phyloP scores from a whole-genome alignment of 2,888 invertebrate species.

The Augochlorella aurata region DNA sequence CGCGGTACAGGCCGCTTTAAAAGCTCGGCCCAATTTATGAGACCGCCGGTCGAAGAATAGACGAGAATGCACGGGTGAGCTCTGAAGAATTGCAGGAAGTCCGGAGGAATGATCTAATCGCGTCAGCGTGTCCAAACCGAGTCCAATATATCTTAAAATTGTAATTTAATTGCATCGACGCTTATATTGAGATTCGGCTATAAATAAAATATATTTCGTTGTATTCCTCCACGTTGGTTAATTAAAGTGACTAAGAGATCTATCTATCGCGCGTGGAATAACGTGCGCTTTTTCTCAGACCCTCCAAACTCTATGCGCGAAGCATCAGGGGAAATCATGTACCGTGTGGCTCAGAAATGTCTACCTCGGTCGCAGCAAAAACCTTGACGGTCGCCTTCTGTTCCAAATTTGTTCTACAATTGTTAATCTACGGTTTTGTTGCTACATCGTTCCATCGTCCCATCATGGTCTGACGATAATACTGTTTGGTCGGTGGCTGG shows the following conservation, averaged over 20 bases:
- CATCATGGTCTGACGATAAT: too few species aligned
- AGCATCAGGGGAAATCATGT: conserved; percentile 3
- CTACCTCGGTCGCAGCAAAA: background rate
- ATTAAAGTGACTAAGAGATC: background rate
- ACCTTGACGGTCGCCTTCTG: background rate
- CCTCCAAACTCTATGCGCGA: background rate
- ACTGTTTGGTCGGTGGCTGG: too few species aligned
- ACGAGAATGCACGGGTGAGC: background rate
- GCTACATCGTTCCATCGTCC: background rate
- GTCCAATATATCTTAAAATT: too few species aligned
- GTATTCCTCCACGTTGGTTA: too few species aligned
- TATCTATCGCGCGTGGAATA: background rate
- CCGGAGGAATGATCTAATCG: background rate
- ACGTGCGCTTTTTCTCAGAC: background rate
- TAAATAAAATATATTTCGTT: too few species aligned
- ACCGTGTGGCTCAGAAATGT: background rate
- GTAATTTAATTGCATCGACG: too few species aligned
- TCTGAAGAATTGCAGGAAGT: background rate
- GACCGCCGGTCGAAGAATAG: background rate
- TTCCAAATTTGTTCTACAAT: background rate
- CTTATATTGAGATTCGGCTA: background rate
- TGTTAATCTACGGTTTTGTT: background rate
- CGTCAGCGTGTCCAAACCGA: too few species aligned
- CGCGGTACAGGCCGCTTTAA: background rate
- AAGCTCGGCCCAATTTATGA: background rate